Conservation (phyloP, 1,140 invertebrate genomes). For the Parapsyche elsis region DNA sequence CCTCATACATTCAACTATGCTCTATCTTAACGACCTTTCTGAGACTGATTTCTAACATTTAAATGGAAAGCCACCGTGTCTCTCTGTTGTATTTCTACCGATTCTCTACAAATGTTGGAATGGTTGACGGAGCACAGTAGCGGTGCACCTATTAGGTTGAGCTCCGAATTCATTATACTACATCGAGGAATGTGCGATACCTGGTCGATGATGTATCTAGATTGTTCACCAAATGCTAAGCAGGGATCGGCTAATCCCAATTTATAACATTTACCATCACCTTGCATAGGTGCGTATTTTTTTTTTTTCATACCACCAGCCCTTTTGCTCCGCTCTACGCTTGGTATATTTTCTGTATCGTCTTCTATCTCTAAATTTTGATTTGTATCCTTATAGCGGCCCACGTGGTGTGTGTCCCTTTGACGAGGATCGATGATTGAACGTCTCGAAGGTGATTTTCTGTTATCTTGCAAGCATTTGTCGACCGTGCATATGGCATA, state of each 20-base stretch:
- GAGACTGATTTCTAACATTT: not conserved
- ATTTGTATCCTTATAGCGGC: constrained; percentile 11
- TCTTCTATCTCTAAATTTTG: not conserved
- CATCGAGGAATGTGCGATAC: constrained; percentile 1
- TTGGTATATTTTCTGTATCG: not conserved
- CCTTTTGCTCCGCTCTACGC: not conserved
- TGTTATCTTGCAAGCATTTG: constrained; percentile 14
- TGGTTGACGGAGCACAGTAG: not conserved
- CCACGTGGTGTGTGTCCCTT: no score
- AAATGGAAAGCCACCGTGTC: not conserved
- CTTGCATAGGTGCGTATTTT: constrained; percentile 28
- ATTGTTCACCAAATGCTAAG: not conserved
- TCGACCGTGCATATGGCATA: constrained; percentile 22
- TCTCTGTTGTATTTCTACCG: not conserved
- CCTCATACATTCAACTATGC: no score
- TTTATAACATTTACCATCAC: constrained; percentile 14
- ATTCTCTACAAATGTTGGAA: not conserved
- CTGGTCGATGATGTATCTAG: constrained; percentile 8
- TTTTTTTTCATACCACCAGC: not conserved
- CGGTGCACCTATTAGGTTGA: constrained; percentile 8
- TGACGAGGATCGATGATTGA: not conserved
- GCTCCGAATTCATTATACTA: constrained; percentile 9
- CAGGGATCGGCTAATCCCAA: not conserved
- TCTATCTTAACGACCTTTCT: not conserved
- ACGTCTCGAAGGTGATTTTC: not conserved